phyloP scores from a whole-genome alignment of 2,113 vertebrate genomes.

The Halichoerus grypus region DNA sequence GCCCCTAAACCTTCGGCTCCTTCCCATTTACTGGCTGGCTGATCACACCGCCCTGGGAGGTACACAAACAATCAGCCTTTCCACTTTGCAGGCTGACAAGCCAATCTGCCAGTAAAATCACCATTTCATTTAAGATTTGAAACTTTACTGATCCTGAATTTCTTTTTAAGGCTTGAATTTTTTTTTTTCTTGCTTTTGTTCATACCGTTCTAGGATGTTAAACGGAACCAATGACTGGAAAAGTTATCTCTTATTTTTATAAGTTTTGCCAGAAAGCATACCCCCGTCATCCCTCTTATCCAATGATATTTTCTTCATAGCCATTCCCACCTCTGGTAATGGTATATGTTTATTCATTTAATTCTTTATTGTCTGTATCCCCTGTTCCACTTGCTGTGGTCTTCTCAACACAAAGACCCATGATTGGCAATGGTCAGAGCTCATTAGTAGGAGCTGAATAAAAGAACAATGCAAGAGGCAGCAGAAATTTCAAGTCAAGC shows the following conservation, averaged over 20 bases:
- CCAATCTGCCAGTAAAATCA: conserved; percentile 43
- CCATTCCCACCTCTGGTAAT: background rate
- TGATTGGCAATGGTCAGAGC: background rate
- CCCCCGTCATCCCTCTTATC: background rate
- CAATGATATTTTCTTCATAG: background rate
- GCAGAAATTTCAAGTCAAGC: background rate
- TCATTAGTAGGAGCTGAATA: background rate
- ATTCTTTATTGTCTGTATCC: background rate
- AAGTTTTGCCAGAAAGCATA: background rate
- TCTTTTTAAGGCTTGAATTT: background rate
- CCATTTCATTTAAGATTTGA: conserved; percentile 24
- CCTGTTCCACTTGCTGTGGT: background rate
- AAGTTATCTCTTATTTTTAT: background rate
- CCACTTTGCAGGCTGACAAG: background rate
- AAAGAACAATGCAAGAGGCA: background rate
- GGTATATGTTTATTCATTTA: background rate
- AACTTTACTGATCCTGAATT: background rate
- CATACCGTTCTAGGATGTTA: background rate
- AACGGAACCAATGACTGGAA: background rate
- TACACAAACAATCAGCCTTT: background rate
- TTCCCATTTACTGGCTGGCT: background rate
- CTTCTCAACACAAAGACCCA: background rate
- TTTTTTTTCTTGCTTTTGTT: background rate
- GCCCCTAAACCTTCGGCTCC: background rate
- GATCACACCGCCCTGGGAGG: background rate